Evolutionary conservation across 2,888 invertebrate genomes (phyloP), one percentile per base, ranked within the genome.

Genomic region (Drosophila subsilvestris): DNA sequence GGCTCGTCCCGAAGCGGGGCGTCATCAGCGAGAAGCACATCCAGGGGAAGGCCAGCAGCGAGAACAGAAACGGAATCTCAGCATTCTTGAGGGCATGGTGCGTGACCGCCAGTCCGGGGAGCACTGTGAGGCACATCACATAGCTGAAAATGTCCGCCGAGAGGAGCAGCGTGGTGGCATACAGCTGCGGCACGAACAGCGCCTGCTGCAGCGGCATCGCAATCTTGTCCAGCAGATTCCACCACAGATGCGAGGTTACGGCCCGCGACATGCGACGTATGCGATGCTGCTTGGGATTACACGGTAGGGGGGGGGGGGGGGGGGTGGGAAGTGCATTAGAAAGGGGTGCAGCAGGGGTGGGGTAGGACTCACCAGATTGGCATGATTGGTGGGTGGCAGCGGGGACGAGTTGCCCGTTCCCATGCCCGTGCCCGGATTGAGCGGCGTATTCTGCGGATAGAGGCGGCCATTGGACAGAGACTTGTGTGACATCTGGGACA

Each of bases 11-110:
- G 63, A 92, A 92, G 9, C 92, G 90, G 1, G 92, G 92, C 22
- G 92, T 92, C 92, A 92, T 92, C 77, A 92, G 75, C 1, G 92
- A 90, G 68, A 92, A 92, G 76, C 92, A 92, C 92, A 92, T 92
- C 92, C 92, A 92, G 1, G 92, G 92, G 63, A 92, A 92, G n/a
- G 92, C 92, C n/a, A 92, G 75, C 58, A 92, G 72, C 0, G 91
- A 92, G 72, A 91, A 92, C 14, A 92, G 79, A 63, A 92, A 92
- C 9, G 92, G 92, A 55, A 92, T 92, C 72, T 92, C 92, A 1
- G 92, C 92, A 63, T 90, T 91, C 60, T 92, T 92, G n/a, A 92
- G 79, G 1, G 91, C 90, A 76, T 92, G 92, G 48, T 91, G 89
- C 45, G 89, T 90, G 0, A 91, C 89, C 0, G 92, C 92, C 63